Evolutionary conservation across 2,888 invertebrate genomes (phyloP).

Genomic region (Microctonus aethiopoides): DNA sequence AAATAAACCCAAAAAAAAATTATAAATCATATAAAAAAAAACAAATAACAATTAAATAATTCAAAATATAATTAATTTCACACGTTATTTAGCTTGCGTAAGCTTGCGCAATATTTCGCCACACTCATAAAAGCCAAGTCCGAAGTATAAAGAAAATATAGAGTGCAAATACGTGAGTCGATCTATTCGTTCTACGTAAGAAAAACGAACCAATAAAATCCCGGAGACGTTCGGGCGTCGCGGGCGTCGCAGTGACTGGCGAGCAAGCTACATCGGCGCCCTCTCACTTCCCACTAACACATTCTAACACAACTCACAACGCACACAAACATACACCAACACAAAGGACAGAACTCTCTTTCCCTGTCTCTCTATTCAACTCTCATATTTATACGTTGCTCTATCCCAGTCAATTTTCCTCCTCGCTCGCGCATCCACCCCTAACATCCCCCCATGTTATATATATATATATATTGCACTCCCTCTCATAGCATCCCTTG

Average conservation of each 20-base stretch:
- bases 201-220: conserved; percentile 52
- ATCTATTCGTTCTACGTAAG: not conserved
- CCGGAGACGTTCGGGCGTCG: conserved; percentile 64
- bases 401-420: conserved; percentile 25
- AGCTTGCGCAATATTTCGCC: conserved; percentile 13
- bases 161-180: conserved; percentile 4
- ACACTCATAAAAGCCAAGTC: not conserved
- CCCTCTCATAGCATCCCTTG: conserved; percentile 36
- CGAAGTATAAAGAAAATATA: not conserved
- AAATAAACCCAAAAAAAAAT: not conserved
- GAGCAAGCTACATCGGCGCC: conserved; percentile 50
- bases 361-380: not conserved
- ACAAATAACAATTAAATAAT: no score
- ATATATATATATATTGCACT: conserved; percentile 11
- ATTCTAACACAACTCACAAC: conserved; percentile 9
- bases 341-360: not conserved
- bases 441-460: conserved; percentile 28
- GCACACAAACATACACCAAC: not conserved
- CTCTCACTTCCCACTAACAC: conserved; percentile 37
- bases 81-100: conserved; percentile 2
- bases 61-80: not conserved
- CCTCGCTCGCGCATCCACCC: conserved; percentile 42
- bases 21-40: not conserved
- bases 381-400: not conserved
- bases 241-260: conserved; percentile 67